phyloP scores from a whole-genome alignment of 1,140 invertebrate species.

The Papilio aristodemus region DNA sequence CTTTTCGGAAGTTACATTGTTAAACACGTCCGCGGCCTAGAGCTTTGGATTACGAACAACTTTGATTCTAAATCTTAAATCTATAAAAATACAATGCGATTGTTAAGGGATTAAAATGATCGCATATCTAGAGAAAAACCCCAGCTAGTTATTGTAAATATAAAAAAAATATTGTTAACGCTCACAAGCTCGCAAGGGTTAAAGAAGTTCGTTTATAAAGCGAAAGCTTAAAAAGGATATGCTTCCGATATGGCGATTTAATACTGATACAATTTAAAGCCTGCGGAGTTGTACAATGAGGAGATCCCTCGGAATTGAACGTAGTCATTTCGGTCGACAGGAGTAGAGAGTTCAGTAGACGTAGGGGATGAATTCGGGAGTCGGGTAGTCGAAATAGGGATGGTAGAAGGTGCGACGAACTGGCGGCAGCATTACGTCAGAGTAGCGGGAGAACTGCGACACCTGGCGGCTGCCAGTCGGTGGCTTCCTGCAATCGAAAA shows the following conservation, averaged over 20 bases:
- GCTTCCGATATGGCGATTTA: slow-evolving; percentile 68
- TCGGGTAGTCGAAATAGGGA: slow-evolving; percentile 62
- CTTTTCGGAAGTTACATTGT: slow-evolving; percentile 45
- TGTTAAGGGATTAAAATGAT: slow-evolving; percentile 61
- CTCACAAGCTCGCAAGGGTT: slow-evolving; percentile 57
- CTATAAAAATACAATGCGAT: slow-evolving; percentile 72
- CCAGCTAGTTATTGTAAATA: slow-evolving; percentile 55
- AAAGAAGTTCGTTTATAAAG: slow-evolving; percentile 44
- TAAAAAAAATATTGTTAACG: slow-evolving; percentile 68
- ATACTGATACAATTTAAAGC: slow-evolving; percentile 66
- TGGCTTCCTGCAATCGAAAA: slow-evolving; percentile 59
- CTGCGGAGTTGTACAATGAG: slow-evolving; percentile 57
- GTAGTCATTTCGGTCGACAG: slow-evolving; percentile 41
- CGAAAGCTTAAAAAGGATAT: slow-evolving; percentile 63
- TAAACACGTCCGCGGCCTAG: slow-evolving; percentile 37
- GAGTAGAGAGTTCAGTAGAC: slow-evolving; percentile 55
- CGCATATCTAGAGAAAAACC: slow-evolving; percentile 61
- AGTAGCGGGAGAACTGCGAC: slow-evolving; percentile 73
- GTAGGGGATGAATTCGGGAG: slow-evolving; percentile 61
- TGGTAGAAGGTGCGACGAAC: slow-evolving; percentile 62
- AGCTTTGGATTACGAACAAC: slow-evolving; percentile 35
- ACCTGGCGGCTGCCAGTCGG: slow-evolving; percentile 64
- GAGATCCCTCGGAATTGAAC: slow-evolving; percentile 41
- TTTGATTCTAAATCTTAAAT: slow-evolving; percentile 51
- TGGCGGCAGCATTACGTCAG: slow-evolving; percentile 69